A percentile compares a stretch with the other conserved stretches of the same genome.
Evolutionary conservation across 2,888 invertebrate genomes (phyloP).

Genomic region (Plusia festucae): DNA sequence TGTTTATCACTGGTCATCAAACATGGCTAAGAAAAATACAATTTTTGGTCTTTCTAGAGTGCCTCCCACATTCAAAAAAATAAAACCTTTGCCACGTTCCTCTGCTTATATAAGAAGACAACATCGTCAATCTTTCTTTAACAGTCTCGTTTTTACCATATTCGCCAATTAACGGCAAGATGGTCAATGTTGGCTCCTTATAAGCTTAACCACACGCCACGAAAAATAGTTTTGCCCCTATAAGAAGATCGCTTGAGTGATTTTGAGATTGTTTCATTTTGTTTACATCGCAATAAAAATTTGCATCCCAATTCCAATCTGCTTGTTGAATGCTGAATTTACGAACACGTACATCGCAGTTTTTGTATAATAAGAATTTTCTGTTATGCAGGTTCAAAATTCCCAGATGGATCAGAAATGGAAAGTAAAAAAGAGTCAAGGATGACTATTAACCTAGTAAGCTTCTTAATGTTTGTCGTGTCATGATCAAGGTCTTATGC

Average conservation of each 20-base stretch:
- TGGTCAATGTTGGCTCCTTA: not conserved
- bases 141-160: not conserved
- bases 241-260: not conserved
- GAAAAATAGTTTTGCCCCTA: slow-evolving; percentile 1
- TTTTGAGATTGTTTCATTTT: slow-evolving; percentile 1
- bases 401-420: slow-evolving; percentile 2
- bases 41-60: not conserved
- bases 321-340: not conserved
- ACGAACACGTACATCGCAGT: slow-evolving; percentile 2
- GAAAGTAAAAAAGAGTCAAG: slow-evolving; percentile 29
- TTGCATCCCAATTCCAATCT: not conserved
- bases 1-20: not conserved
- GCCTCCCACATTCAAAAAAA: not conserved
- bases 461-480: slow-evolving; percentile 34
- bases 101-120: not conserved
- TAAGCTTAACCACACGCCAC: not conserved
- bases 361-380: slow-evolving; percentile 1
- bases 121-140: not conserved
- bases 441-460: slow-evolving; percentile 33
- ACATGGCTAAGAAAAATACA: not conserved
- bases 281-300: slow-evolving; percentile 2
- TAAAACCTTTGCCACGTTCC: not conserved
- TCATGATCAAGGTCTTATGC: slow-evolving; percentile 33
- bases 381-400: slow-evolving; percentile 15
- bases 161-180: not conserved